These are phyloP conservation scores for Nothoprocta pentlandii DNA, from an alignment of 2,113 vertebrate genomes.

Conservation along the genomic window DNA sequence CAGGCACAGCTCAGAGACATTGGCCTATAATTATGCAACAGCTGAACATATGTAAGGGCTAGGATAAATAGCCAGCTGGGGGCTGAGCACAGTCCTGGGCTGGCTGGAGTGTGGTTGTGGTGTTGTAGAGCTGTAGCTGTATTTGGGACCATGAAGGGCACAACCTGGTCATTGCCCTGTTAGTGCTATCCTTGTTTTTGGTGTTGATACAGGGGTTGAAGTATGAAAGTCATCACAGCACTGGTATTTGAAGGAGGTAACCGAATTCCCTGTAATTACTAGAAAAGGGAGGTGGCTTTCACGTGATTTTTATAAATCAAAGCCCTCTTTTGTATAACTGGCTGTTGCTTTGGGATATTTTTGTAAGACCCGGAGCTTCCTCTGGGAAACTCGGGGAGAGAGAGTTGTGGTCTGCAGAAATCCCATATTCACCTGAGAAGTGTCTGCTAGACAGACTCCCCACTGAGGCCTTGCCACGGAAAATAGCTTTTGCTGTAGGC, in stretches of 20 bases:
- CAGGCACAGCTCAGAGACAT: background rate
- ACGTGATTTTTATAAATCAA: background rate
- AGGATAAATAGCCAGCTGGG: background rate
- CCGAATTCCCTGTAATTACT: background rate
- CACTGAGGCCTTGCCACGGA: background rate
- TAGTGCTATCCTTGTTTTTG: background rate
- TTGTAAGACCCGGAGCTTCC: background rate
- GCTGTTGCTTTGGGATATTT: background rate
- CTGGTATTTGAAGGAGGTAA: background rate
- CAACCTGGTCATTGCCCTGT: background rate
- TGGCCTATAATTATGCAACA: background rate
- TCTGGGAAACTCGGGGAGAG: background rate
- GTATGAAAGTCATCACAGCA: fast-evolving
- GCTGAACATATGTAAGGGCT: background rate
- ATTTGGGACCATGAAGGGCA: fast-evolving
- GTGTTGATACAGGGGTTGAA: background rate
- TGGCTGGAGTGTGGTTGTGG: background rate
- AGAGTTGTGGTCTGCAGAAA: background rate
- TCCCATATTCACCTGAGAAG: fast-evolving
- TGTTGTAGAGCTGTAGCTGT: background rate
- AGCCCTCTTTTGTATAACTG: fast-evolving
- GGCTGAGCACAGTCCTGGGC: background rate
- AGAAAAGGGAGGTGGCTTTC: background rate
- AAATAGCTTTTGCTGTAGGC: background rate
- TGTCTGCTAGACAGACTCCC: background rate